Percentiles rank a stretch among this genome's conserved stretches.
Evolutionary conservation across 2,888 invertebrate genomes (phyloP).

Genomic region (Melolontha melolontha): DNA sequence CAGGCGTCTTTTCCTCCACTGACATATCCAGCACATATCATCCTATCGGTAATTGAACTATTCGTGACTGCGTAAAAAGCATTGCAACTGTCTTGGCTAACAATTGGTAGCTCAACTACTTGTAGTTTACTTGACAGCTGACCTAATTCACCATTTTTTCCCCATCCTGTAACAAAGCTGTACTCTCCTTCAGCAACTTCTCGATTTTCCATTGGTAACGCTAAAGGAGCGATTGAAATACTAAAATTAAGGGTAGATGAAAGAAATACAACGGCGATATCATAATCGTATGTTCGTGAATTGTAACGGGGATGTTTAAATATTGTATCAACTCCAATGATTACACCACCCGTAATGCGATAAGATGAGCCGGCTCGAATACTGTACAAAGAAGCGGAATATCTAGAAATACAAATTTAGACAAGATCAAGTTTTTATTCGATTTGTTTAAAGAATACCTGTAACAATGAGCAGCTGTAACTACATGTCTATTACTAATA

Average conservation of each 20-base stretch:
- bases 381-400: background rate
- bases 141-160: constrained; percentile 13
- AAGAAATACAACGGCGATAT: constrained; percentile 17
- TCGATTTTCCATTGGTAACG: constrained; percentile 13
- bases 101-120: constrained; percentile 16
- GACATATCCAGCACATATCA: constrained; percentile 40
- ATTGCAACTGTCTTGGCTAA: constrained; percentile 1
- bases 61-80: constrained; percentile 56
- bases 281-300: constrained; percentile 12
- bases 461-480: constrained; percentile 25
- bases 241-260: constrained; percentile 1
- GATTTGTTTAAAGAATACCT: background rate
- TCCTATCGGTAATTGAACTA: constrained; percentile 3
- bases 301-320: constrained; percentile 20
- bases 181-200: background rate
- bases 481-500: background rate
- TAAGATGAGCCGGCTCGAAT: constrained; percentile 35
- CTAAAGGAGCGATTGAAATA: constrained; percentile 16
- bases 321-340: constrained; percentile 5
- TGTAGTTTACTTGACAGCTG: constrained; percentile 7
- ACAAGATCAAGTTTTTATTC: background rate
- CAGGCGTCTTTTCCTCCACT: constrained; percentile 38
- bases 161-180: constrained; percentile 40
- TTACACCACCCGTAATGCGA: constrained; percentile 26
- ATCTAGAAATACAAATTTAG: background rate